A percentile compares a stretch with the other conserved stretches of the same genome.
These are phyloP conservation scores for Gallirallus australis DNA, from an alignment of 2,797 vertebrate genomes.

Conservation along the genomic window DNA sequence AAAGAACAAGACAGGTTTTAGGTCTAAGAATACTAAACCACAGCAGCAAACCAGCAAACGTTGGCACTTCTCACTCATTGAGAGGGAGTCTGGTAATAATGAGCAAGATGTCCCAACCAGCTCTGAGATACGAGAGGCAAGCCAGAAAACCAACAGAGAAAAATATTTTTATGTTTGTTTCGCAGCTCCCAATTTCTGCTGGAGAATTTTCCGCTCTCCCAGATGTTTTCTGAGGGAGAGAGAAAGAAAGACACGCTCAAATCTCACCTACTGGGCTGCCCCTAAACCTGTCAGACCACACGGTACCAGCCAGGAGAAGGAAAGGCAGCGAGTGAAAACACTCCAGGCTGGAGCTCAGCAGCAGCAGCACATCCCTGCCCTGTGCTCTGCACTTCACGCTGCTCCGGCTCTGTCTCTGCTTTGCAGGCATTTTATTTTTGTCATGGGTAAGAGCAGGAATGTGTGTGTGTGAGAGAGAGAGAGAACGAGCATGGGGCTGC, in stretches of 20 bases:
- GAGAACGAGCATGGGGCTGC: neutral
- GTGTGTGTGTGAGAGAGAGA: neutral
- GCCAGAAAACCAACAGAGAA: conserved; percentile 37
- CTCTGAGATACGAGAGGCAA: neutral
- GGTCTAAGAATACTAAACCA: neutral
- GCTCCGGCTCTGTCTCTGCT: neutral
- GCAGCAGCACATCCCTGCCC: neutral
- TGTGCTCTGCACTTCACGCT: neutral
- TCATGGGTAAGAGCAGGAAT: conserved; percentile 25
- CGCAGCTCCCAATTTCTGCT: conserved; percentile 43
- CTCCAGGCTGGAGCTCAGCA: neutral
- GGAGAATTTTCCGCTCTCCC: conserved; percentile 42
- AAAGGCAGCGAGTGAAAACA: neutral
- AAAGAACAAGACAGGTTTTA: conserved; percentile 6
- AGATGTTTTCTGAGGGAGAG: conserved; percentile 47
- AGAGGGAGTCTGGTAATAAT: conserved; percentile 16
- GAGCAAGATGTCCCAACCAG: conserved; percentile 20
- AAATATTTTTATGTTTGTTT: conserved; percentile 49
- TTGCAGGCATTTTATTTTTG: conserved; percentile 61
- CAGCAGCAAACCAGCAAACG: conserved; percentile 13
- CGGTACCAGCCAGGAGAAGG: neutral
- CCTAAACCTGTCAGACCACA: neutral
- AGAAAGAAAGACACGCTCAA: neutral
- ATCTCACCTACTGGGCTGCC: neutral
- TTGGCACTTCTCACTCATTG: neutral